phyloP scores from a whole-genome alignment of 2,113 vertebrate genomes.

The Dermatemys mawii region DNA sequence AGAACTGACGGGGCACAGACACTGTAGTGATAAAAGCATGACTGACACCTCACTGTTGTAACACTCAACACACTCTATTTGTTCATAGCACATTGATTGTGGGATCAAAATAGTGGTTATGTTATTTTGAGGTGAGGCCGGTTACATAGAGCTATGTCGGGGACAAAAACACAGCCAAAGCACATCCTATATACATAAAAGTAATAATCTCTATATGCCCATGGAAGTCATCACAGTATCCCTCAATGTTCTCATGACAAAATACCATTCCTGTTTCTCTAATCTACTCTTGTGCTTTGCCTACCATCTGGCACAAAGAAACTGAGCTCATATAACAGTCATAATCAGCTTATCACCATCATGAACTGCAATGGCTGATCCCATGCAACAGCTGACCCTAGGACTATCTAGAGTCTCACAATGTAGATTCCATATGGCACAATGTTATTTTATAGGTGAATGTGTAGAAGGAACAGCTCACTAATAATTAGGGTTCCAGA shows the following conservation, averaged over 20 bases:
- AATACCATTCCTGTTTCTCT: neutral
- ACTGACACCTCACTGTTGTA: neutral
- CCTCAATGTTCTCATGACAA: neutral
- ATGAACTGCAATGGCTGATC: neutral
- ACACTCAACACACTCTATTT: neutral
- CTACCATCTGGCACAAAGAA: neutral
- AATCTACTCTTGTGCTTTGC: slow-evolving; percentile 3
- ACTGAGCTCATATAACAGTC: neutral
- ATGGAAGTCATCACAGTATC: neutral
- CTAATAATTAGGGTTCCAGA: neutral
- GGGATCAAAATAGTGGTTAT: neutral
- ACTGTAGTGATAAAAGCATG: neutral
- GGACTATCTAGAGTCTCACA: neutral
- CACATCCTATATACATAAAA: neutral
- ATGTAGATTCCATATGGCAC: neutral
- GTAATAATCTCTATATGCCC: neutral
- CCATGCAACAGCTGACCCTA: neutral
- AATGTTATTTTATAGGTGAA: neutral
- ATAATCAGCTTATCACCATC: neutral
- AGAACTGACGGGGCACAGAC: neutral
- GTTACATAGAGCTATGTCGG: neutral
- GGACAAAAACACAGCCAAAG: neutral
- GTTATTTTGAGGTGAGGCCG: neutral
- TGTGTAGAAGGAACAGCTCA: neutral
- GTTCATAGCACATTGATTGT: neutral